Percentiles rank a stretch among this genome's conserved stretches.
Evolutionary conservation across 2,113 vertebrate species (phyloP).

Genomic region (Taxidea taxus): DNA sequence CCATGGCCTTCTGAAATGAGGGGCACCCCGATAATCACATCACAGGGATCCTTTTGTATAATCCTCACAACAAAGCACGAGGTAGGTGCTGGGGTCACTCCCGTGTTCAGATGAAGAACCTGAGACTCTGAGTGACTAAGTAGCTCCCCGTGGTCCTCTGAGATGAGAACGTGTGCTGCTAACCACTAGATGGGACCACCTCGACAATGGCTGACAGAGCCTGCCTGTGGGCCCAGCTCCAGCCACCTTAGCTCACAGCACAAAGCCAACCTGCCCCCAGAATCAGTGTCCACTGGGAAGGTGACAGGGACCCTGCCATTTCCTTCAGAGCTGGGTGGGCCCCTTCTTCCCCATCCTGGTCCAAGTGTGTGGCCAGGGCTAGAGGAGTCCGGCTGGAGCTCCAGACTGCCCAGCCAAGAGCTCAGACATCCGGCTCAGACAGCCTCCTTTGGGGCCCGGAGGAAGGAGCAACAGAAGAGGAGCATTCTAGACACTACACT

Average conservation of each 20-base stretch:
- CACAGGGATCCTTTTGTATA: too few species aligned
- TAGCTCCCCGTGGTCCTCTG: background rate
- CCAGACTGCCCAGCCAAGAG: background rate
- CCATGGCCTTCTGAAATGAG: background rate
- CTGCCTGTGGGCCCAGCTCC: accelerated
- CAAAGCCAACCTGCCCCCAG: background rate
- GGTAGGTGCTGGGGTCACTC: background rate
- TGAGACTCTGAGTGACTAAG: background rate
- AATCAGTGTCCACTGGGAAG: background rate
- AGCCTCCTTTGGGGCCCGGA: background rate
- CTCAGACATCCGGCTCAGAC: background rate
- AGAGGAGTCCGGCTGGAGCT: background rate
- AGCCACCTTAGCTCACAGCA: background rate
- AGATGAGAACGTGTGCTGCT: background rate
- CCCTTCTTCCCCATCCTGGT: background rate
- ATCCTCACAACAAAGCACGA: background rate
- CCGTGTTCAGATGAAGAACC: background rate
- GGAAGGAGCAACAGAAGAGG: background rate
- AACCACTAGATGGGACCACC: background rate
- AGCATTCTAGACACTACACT: background rate
- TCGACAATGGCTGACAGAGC: too few species aligned
- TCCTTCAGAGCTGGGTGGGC: background rate
- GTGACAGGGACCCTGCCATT: background rate
- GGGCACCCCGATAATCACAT: background rate
- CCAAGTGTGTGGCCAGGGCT: background rate